These are phyloP conservation scores for Conus betulinus DNA, from an alignment of 1,140 invertebrate genomes.

Conservation along the genomic window DNA sequence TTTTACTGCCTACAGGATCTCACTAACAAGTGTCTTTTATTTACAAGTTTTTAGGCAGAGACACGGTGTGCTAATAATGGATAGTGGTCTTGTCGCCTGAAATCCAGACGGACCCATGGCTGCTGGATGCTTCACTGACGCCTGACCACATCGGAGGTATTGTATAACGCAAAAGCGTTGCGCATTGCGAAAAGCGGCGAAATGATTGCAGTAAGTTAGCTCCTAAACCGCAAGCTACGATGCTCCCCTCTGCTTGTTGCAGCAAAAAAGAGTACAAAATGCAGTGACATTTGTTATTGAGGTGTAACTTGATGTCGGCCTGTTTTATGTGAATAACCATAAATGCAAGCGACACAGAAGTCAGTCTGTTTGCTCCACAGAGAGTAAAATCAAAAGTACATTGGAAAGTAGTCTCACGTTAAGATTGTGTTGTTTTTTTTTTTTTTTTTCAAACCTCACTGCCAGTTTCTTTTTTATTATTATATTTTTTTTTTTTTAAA, in stretches of 20 bases:
- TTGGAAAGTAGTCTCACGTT: too few species aligned
- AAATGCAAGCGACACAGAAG: too few species aligned
- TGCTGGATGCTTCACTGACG: conserved; percentile 21
- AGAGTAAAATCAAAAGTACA: too few species aligned
- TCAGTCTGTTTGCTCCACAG: too few species aligned
- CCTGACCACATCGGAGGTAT: conserved; percentile 34
- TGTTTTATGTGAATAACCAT: too few species aligned
- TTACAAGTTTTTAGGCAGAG: conserved; percentile 36
- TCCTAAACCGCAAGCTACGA: background rate
- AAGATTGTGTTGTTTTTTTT: too few species aligned
- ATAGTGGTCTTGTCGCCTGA: conserved; percentile 34
- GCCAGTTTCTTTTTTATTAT: too few species aligned
- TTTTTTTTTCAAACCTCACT: too few species aligned
- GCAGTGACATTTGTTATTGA: background rate
- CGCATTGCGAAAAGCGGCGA: background rate
- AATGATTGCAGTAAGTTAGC: background rate
- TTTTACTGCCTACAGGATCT: conserved; percentile 18
- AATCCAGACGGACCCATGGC: conserved; percentile 35
- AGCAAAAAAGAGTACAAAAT: background rate
- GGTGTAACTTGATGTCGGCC: background rate
- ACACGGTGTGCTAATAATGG: conserved; percentile 37
- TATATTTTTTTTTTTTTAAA: too few species aligned
- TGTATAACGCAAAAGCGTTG: conserved; percentile 34
- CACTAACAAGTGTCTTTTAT: conserved; percentile 34
- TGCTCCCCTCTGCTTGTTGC: background rate